These are phyloP conservation scores for Pseudomyrmex gracilis DNA, from an alignment of 1,140 invertebrate species.

Conservation along the genomic window DNA sequence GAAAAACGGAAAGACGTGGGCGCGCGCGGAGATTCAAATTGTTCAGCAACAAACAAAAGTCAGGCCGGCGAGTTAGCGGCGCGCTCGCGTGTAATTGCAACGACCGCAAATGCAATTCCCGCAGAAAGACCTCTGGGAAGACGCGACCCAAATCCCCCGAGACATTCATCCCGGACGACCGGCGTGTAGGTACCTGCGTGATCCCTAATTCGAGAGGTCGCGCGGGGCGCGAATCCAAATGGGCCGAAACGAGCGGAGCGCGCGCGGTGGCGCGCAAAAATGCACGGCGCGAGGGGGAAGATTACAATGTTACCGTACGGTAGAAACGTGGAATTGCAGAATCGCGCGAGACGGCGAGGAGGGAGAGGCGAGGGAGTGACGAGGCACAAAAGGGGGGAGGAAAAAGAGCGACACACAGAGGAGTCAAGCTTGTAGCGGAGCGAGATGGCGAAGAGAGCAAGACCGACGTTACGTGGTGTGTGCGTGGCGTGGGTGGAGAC, in stretches of 20 bases:
- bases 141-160: slow-evolving; percentile 15
- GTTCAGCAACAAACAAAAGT: too few species aligned
- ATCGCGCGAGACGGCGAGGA: slow-evolving; percentile 57
- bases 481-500: slow-evolving; percentile 84
- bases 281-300: slow-evolving; percentile 61
- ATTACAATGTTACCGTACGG: slow-evolving; percentile 75
- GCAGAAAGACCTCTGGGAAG: slow-evolving; percentile 12
- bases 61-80: too few species aligned
- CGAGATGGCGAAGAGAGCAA: slow-evolving; percentile 52
- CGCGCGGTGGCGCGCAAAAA: slow-evolving; percentile 67
- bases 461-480: slow-evolving; percentile 72
- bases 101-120: slow-evolving; percentile 3
- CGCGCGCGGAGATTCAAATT: background rate
- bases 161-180: slow-evolving; percentile 45
- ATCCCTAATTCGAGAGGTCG: slow-evolving; percentile 69
- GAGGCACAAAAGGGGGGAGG: background rate
- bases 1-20: too few species aligned
- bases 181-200: slow-evolving; percentile 63
- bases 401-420: slow-evolving; percentile 1
- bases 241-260: slow-evolving; percentile 66
- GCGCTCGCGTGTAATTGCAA: slow-evolving; percentile 31
- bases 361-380: slow-evolving; percentile 14
- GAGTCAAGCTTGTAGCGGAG: background rate
- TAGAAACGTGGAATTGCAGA: slow-evolving; percentile 72
- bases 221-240: slow-evolving; percentile 72